A percentile compares a stretch with the other conserved stretches of the same genome.
These are phyloP conservation scores for Zygogramma bicolorata DNA, from an alignment of 2,888 invertebrate species.

Conservation along the genomic window DNA sequence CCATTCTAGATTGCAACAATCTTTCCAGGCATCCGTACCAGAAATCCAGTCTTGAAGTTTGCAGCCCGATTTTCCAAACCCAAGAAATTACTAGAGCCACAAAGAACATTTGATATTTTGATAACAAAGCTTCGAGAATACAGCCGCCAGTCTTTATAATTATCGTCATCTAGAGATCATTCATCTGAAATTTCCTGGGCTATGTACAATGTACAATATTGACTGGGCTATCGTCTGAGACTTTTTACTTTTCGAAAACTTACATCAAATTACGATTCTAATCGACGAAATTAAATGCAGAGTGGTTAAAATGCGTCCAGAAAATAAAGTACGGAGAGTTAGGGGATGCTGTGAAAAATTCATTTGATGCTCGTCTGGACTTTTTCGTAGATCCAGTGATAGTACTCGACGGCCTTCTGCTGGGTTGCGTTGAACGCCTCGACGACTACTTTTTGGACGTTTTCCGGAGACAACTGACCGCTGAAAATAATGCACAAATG, in stretches of 20 bases:
- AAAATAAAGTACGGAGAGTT: slow-evolving; percentile 21
- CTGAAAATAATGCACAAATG: no score
- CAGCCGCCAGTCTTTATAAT: no score
- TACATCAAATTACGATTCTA: not conserved
- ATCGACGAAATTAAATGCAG: not conserved
- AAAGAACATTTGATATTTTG: no score
- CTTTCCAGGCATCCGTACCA: not conserved
- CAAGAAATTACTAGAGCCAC: no score
- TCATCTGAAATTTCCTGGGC: not conserved
- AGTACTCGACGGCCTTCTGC: slow-evolving; percentile 76
- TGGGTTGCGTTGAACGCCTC: slow-evolving; percentile 78
- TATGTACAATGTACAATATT: not conserved
- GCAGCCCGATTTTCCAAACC: not conserved
- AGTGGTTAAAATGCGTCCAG: not conserved
- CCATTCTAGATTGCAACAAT: not conserved
- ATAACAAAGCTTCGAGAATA: no score
- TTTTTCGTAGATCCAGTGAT: slow-evolving; percentile 83
- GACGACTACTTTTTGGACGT: slow-evolving; percentile 76
- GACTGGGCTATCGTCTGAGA: not conserved
- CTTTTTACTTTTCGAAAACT: not conserved
- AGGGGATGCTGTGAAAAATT: slow-evolving; percentile 33
- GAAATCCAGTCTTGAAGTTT: not conserved
- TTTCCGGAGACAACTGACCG: slow-evolving; percentile 83
- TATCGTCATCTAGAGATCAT: no score
- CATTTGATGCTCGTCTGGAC: slow-evolving; percentile 70